Conservation (phyloP, 2,113 vertebrate genomes). For the Smithornis capensis region DNA sequence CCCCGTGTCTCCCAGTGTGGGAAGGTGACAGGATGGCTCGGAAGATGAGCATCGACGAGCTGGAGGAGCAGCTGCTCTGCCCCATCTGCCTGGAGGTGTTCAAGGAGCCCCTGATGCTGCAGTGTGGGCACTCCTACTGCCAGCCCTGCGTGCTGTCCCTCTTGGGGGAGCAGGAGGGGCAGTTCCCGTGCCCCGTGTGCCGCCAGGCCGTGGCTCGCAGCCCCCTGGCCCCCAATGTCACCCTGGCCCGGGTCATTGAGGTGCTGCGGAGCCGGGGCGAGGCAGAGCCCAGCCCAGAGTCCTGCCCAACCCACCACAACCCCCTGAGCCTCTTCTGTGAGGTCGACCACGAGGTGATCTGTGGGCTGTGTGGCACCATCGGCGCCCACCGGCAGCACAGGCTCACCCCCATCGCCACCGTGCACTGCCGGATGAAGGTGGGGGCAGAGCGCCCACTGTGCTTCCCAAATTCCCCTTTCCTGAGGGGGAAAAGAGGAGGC, state of each 20-base stretch:
- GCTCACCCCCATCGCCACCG: conserved; percentile 74
- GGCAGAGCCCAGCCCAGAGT: conserved; percentile 38
- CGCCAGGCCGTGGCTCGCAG: conserved; percentile 72
- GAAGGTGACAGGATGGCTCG: conserved; percentile 70
- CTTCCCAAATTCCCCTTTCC: neutral
- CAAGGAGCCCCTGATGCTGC: conserved; percentile 81
- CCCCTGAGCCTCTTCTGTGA: conserved; percentile 87
- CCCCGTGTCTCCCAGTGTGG: neutral
- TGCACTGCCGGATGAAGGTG: conserved; percentile 87
- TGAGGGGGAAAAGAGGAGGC: too few species aligned
- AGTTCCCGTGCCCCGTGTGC: conserved; percentile 79
- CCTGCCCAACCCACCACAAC: conserved; percentile 75
- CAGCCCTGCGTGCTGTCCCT: conserved; percentile 75
- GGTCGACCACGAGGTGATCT: conserved; percentile 81
- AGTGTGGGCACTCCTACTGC: conserved; percentile 83
- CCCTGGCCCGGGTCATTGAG: conserved; percentile 75
- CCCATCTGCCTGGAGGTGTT: conserved; percentile 84
- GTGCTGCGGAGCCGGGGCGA: conserved; percentile 58
- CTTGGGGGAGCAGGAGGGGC: conserved; percentile 53
- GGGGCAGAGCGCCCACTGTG: neutral
- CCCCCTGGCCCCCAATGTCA: conserved; percentile 75
- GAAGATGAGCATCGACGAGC: conserved; percentile 57
- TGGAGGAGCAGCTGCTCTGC: conserved; percentile 82
- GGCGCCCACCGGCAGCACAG: conserved; percentile 79
- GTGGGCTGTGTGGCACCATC: conserved; percentile 83